Conservation (phyloP, 2,797 vertebrate species). For the Sciurus carolinensis region DNA sequence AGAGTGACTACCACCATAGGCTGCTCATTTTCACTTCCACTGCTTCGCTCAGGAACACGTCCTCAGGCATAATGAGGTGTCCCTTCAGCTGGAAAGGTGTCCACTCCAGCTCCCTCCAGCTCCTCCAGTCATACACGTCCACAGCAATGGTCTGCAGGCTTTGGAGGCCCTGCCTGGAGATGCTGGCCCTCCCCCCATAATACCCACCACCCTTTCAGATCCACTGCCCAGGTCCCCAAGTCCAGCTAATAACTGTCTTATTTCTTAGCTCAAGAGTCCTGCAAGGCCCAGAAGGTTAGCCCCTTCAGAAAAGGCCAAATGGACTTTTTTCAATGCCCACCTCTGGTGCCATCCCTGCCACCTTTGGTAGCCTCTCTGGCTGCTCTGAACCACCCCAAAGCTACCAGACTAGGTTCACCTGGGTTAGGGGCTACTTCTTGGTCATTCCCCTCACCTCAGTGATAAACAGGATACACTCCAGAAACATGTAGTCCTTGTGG, state of each 20-base stretch:
- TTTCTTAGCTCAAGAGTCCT: not conserved
- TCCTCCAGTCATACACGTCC: not conserved
- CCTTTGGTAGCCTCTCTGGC: not conserved
- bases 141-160: not conserved
- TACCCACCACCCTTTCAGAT: not conserved
- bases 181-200: not conserved
- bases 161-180: not conserved
- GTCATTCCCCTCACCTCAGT: slow-evolving; percentile 93
- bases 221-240: not conserved
- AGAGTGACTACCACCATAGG: not conserved
- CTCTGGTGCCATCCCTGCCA: not conserved
- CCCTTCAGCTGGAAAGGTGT: not conserved
- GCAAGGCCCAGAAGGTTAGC: not conserved
- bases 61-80: too few relatives aligned
- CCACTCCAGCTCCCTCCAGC: not conserved
- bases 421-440: not conserved
- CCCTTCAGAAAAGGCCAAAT: not conserved
- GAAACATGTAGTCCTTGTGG: slow-evolving; percentile 97
- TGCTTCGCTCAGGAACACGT: not conserved
- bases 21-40: not conserved
- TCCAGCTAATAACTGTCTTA: not conserved
- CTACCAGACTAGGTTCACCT: not conserved
- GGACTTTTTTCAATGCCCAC: not conserved
- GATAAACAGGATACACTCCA: slow-evolving; percentile 98
- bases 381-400: not conserved